phyloP scores from a whole-genome alignment of 1,140 invertebrate species.

The Episyrphus balteatus region DNA sequence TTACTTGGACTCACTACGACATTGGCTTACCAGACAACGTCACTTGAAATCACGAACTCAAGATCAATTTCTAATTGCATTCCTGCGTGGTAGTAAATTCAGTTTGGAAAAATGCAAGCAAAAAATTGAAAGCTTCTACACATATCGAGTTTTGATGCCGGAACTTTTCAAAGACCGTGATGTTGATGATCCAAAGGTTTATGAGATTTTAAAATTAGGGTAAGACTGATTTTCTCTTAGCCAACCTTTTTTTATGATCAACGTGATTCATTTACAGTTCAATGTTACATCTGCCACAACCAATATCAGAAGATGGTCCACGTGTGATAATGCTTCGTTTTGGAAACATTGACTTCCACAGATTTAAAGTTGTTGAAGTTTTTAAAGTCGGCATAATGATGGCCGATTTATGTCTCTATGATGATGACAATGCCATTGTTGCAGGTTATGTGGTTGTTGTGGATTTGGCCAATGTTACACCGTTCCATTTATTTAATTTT shows the following conservation, averaged over 20 bases:
- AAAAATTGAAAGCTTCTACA: slow-evolving; percentile 49
- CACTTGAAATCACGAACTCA: slow-evolving; percentile 39
- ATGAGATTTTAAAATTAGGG: slow-evolving; percentile 36
- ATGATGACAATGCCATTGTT: slow-evolving; percentile 20
- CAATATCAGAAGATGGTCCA: slow-evolving; percentile 31
- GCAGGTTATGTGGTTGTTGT: slow-evolving; percentile 33
- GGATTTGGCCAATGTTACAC: slow-evolving; percentile 28
- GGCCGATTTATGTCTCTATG: slow-evolving; percentile 20
- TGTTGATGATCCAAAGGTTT: slow-evolving; percentile 14
- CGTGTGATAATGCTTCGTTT: slow-evolving; percentile 35
- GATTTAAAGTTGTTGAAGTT: slow-evolving; percentile 19
- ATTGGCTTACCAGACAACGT: slow-evolving; percentile 48
- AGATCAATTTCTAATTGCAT: slow-evolving; percentile 45
- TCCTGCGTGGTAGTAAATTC: slow-evolving; percentile 51
- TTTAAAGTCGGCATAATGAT: slow-evolving; percentile 25
- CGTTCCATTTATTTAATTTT: slow-evolving; percentile 34
- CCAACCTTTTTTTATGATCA: neutral
- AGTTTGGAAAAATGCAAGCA: slow-evolving; percentile 49
- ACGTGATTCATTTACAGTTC: neutral
- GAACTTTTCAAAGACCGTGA: slow-evolving; percentile 37
- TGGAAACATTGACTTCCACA: slow-evolving; percentile 31
- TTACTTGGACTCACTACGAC: slow-evolving; percentile 42
- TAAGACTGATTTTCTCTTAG: slow-evolving; percentile 10
- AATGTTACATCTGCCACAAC: slow-evolving; percentile 18
- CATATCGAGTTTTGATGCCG: slow-evolving; percentile 41